Evolutionary conservation across 2,113 vertebrate genomes (phyloP), one percentile per base, ranked within the genome.

Genomic region (Istiophorus platypterus): DNA sequence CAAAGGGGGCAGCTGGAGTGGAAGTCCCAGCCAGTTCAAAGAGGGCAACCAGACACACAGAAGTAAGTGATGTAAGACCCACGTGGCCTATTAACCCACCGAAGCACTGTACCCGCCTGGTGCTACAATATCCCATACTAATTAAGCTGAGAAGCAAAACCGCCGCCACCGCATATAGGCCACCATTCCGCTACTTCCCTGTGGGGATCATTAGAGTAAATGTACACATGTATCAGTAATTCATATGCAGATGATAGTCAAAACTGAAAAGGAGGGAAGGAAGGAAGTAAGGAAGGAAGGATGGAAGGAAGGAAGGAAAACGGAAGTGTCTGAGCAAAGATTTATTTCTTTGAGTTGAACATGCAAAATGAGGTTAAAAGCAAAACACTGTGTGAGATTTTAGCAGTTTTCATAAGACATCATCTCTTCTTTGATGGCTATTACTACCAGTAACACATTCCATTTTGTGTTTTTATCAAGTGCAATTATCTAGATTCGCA

Each of bases 161-260:
- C 45, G 65, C 58, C 31, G 45, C 24, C 7, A 61, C 68, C 57
- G 39, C 42, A 85, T 71, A 59, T 72, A 72, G 80, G 81, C 54
- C 77, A 78, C 27, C 15, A 14, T 9, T 5, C 7, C 15, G 0
- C 68, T 8, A 0, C 37, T 26, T 69, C 78, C 78, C 71, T 24
- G 7, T 26, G 68, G 62, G 57, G 67, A 65, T 79, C 62, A 72
- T 86, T 81, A 85, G 22, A 71, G 47, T 45, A 27, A 68, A 78
- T 72, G 42, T 24, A 74, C 41, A 79, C 29, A 56, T 59, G 41
- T 15, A 63, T 68, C 49, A 64, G 20, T 39, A 45, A 51, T 63
- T 63, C 31, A 52, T 17, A 63, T 54, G 34, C 13, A 7, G 22
- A 67, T 34, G 4, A 78, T 67, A 34, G 45, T 56, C 9, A 58